Conservation (phyloP, 1,140 invertebrate genomes). For the Drosophila guanche region DNA sequence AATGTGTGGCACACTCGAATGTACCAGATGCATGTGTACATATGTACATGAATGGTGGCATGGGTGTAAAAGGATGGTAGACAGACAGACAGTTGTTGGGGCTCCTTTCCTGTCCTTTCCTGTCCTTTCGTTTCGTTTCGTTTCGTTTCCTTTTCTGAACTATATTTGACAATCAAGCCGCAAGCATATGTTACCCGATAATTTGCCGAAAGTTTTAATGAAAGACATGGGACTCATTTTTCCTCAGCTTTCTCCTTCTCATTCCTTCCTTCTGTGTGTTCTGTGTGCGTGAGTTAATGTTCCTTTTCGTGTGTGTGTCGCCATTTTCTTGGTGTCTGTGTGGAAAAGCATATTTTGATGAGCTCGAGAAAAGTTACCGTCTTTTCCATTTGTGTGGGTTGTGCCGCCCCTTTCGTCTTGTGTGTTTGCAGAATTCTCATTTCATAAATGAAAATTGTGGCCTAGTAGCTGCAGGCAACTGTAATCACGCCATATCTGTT, state of each 20-base stretch:
- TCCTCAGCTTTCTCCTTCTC: slow-evolving; percentile 38
- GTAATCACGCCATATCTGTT: slow-evolving; percentile 80
- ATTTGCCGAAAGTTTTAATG: slow-evolving; percentile 84
- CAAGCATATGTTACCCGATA: slow-evolving; percentile 84
- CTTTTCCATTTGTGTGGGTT: slow-evolving; percentile 10
- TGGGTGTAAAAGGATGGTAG: background rate
- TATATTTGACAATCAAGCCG: slow-evolving; percentile 78
- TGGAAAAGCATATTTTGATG: slow-evolving; percentile 70
- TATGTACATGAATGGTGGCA: slow-evolving; percentile 3
- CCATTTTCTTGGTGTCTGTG: slow-evolving; percentile 60
- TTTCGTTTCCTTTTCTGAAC: slow-evolving; percentile 34
- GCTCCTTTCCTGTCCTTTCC: background rate
- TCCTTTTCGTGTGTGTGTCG: slow-evolving; percentile 42
- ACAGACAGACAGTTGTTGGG: background rate
- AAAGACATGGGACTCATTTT: slow-evolving; percentile 83
- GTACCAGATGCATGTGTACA: slow-evolving; percentile 29
- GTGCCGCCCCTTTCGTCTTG: slow-evolving; percentile 32
- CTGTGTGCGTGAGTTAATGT: slow-evolving; percentile 39
- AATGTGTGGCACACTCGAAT: slow-evolving; percentile 65
- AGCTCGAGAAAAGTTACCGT: slow-evolving; percentile 65
- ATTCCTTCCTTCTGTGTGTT: slow-evolving; percentile 4
- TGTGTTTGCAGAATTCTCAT: slow-evolving; percentile 64
- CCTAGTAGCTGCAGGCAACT: slow-evolving; percentile 57
- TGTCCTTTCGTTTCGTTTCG: background rate
- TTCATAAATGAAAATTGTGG: slow-evolving; percentile 61